A percentile compares a stretch with the other conserved stretches of the same genome.
Evolutionary conservation across 2,113 vertebrate species (phyloP).

Genomic region (Rana temporaria): DNA sequence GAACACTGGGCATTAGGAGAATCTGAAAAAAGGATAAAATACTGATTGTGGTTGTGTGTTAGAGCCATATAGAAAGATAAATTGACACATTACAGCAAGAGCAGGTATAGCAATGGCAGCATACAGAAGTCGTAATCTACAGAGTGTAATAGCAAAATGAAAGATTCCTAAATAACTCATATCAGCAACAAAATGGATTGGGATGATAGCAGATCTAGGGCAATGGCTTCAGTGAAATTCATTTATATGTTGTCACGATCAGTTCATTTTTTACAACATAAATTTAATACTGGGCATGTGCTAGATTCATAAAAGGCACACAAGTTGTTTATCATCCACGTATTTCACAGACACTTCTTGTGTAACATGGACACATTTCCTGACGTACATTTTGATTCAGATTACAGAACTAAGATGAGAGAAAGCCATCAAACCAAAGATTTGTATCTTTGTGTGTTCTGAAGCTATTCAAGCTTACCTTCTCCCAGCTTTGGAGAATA

Average conservation of each 20-base stretch:
- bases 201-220: neutral
- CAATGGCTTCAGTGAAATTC: neutral
- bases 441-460: no score
- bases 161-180: conserved; percentile 3
- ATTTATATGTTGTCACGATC: neutral
- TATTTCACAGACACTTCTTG: no score
- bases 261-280: no score
- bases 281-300: no score
- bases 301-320: no score
- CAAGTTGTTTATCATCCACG: no score
- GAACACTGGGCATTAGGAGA: neutral
- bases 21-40: neutral
- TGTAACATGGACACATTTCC: no score
- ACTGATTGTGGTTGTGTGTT: neutral
- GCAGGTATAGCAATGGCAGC: neutral
- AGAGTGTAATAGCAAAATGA: neutral
- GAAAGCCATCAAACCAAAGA: no score
- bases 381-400: no score
- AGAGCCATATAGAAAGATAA: neutral
- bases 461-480: no score
- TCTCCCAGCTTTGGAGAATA: no score
- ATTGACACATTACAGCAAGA: neutral
- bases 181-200: neutral
- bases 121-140: neutral
- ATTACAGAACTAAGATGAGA: no score